Percentiles rank a stretch among this genome's conserved stretches.
Evolutionary conservation across 2,113 vertebrate genomes (phyloP).

Genomic region (Xyrauchen texanus): DNA sequence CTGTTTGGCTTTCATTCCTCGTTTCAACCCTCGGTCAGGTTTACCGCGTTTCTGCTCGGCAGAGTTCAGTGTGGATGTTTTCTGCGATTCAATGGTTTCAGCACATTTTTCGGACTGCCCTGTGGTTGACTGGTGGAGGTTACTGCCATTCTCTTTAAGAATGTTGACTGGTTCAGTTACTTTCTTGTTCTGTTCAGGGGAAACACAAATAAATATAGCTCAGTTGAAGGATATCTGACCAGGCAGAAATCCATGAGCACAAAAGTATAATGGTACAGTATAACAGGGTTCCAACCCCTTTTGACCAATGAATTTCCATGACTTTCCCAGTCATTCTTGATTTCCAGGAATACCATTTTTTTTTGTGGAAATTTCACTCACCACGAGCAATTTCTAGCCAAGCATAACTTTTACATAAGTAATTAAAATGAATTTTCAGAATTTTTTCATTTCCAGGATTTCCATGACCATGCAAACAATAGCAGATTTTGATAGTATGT

Average conservation of each 20-base stretch:
- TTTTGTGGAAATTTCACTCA: no score
- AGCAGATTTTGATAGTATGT: neutral
- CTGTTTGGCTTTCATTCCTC: slow-evolving; percentile 70
- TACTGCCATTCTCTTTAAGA: slow-evolving; percentile 77
- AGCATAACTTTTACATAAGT: no score
- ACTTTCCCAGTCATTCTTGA: no score
- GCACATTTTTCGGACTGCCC: slow-evolving; percentile 44
- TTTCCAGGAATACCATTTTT: no score
- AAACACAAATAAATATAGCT: slow-evolving; percentile 22
- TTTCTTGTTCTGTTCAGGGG: slow-evolving; percentile 80
- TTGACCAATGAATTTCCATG: no score
- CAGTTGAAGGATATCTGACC: neutral
- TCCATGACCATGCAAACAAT: no score
- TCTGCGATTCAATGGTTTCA: slow-evolving; percentile 49
- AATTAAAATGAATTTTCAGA: no score
- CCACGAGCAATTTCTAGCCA: no score
- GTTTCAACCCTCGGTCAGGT: slow-evolving; percentile 81
- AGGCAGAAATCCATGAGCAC: neutral
- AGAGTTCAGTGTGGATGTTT: slow-evolving; percentile 46
- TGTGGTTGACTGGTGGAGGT: slow-evolving; percentile 62
- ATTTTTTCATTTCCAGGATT: no score
- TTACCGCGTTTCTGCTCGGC: slow-evolving; percentile 75
- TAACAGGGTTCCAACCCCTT: no score
- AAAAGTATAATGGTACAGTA: no score
- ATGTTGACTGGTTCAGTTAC: slow-evolving; percentile 71